phyloP scores from a whole-genome alignment of 2,797 vertebrate species.

The Pangasius krempfi region DNA sequence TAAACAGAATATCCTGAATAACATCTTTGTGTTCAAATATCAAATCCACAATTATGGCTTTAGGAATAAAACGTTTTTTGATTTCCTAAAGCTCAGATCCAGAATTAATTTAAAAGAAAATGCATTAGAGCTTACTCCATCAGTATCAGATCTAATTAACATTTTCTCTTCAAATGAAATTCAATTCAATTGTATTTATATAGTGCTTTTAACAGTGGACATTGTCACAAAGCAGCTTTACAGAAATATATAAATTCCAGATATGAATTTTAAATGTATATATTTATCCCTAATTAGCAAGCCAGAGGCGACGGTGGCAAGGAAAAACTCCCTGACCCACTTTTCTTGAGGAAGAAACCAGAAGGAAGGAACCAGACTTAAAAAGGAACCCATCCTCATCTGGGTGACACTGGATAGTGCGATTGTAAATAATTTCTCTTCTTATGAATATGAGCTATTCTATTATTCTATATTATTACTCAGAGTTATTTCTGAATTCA shows the following conservation, averaged over 20 bases:
- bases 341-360: not conserved
- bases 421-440: not conserved
- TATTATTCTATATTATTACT: no score
- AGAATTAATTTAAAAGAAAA: not conserved
- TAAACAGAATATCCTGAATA: not conserved
- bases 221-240: no score
- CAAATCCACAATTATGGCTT: no score
- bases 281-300: not conserved
- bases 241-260: no score
- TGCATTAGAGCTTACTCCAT: not conserved
- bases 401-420: not conserved
- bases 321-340: not conserved
- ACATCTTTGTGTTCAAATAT: no score
- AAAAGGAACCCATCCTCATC: not conserved
- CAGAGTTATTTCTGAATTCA: not conserved
- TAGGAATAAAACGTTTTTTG: no score
- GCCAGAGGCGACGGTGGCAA: not conserved
- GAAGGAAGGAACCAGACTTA: no score
- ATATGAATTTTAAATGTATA: no score
- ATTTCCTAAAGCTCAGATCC: no score
- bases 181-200: no score
- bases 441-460: not conserved
- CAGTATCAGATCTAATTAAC: not conserved
- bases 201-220: no score
- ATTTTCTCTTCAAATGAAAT: not conserved